Evolutionary conservation across 2,113 vertebrate species (phyloP).

Genomic region (Chinchilla lanigera): DNA sequence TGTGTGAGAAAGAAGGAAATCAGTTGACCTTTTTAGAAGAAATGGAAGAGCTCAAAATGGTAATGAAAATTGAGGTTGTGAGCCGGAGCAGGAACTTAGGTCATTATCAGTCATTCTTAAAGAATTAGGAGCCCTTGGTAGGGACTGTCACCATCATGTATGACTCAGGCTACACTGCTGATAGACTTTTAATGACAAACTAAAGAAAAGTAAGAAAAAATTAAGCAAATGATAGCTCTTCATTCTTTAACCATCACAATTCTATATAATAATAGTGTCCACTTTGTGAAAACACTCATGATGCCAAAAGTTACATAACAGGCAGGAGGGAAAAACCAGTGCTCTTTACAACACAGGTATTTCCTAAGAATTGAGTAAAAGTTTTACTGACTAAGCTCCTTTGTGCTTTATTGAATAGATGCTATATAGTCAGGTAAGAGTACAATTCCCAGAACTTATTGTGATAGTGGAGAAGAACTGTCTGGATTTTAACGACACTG

Average conservation of each 20-base stretch:
- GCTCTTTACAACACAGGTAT: background rate
- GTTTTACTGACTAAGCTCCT: background rate
- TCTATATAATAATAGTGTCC: background rate
- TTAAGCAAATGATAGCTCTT: background rate
- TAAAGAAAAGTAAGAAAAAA: background rate
- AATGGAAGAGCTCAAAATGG: background rate
- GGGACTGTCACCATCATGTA: background rate
- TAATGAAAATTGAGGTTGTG: background rate
- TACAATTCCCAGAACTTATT: background rate
- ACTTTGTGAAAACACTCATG: background rate
- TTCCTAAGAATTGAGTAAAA: background rate
- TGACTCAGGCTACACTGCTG: background rate
- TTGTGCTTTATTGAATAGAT: background rate
- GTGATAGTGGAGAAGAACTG: fast-evolving
- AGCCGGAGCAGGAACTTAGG: background rate
- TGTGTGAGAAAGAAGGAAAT: background rate
- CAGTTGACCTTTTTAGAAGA: background rate
- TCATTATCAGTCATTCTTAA: background rate
- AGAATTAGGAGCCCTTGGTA: background rate
- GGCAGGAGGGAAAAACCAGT: background rate
- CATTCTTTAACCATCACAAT: background rate
- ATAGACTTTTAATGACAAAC: background rate
- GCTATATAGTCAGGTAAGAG: background rate
- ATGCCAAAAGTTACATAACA: background rate
- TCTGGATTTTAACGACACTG: background rate